These are phyloP conservation scores for Ornithorhynchus anatinus DNA, from an alignment of 2,113 vertebrate genomes.

Conservation along the genomic window DNA sequence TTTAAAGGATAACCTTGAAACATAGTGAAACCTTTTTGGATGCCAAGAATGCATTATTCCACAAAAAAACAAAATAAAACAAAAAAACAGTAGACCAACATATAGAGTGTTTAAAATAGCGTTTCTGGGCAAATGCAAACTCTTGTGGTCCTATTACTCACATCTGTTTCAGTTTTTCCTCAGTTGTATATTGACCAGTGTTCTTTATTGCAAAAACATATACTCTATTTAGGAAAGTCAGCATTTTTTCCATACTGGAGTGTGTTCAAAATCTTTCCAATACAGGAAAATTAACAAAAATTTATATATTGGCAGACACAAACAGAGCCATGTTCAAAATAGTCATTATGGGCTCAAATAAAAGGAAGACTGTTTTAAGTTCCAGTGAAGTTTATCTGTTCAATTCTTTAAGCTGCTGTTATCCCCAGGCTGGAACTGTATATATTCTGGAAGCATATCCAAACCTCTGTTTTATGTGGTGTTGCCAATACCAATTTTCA, in stretches of 20 bases:
- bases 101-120: constrained; percentile 81
- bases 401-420: constrained; percentile 34
- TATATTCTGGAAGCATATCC: neutral
- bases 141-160: constrained; percentile 78
- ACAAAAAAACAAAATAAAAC: no score
- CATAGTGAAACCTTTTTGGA: constrained; percentile 64
- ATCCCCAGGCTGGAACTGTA: neutral
- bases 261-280: constrained; percentile 69
- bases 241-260: constrained; percentile 70
- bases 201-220: constrained; percentile 80
- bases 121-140: constrained; percentile 75
- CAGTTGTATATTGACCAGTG: constrained; percentile 82
- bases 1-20: constrained; percentile 67
- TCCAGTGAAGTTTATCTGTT: constrained; percentile 44
- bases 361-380: constrained; percentile 48
- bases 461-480: neutral
- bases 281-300: constrained; percentile 64
- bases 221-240: constrained; percentile 71
- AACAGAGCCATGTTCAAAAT: constrained; percentile 58
- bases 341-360: constrained; percentile 37
- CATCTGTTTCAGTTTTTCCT: constrained; percentile 83
- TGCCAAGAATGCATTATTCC: constrained; percentile 77
- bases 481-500: constrained; percentile 4
- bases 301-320: constrained; percentile 43
- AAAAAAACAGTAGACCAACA: constrained; percentile 76